Base-by-base conservation (phyloP, 1,140 invertebrate species). In the Cyrtorhinus lividipennis region DNA sequence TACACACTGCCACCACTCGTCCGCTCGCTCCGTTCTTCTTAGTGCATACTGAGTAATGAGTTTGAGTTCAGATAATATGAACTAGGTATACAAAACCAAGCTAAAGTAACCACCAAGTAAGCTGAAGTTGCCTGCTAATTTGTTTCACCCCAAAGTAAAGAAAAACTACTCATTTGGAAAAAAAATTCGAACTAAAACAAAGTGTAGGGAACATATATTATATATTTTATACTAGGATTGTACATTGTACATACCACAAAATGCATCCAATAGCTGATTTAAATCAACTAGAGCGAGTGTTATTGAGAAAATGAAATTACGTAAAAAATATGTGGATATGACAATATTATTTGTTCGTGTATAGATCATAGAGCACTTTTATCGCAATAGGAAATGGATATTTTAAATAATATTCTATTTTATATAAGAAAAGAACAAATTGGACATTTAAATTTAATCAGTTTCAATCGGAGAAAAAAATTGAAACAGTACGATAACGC, bases 291-390 rank as follows among this genome's bases (percentile, higher is more conserved):
- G 30, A 8, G 30, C 15, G 30, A 38, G 30, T 38, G 30, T 38
- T n/a, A n/a, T n/a, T n/a, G 30, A 38, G 30, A 38, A 38, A 38
- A 38, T 38, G 30, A 38, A 38, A 8, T 38, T 38, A 38, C 15
- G 10, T 53, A 53, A 8, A 15, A 53, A 53, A 8, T 53, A 53
- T 15, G 48, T 53, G 48, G 48, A 53, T 53, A 53, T 53, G 48
- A 53, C 48, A 53, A 53, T 53, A 53, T 53, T 53, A 53, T 53
- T 53, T 53, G 48, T 10, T 53, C 48, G 20, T 53, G 48, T 53
- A 53, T 12, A 53, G 10, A 53, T 53, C 18, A 22, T 53, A 53
- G 48, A 13, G 48, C 48, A 53, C 48, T 53, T 53, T 53, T 13
- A 53, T 10, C 18, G 48, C 48, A 22, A 22, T 53, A 53, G 10